Base-by-base conservation (phyloP, 2,888 invertebrate genomes). In the Prenolepis imparis region DNA sequence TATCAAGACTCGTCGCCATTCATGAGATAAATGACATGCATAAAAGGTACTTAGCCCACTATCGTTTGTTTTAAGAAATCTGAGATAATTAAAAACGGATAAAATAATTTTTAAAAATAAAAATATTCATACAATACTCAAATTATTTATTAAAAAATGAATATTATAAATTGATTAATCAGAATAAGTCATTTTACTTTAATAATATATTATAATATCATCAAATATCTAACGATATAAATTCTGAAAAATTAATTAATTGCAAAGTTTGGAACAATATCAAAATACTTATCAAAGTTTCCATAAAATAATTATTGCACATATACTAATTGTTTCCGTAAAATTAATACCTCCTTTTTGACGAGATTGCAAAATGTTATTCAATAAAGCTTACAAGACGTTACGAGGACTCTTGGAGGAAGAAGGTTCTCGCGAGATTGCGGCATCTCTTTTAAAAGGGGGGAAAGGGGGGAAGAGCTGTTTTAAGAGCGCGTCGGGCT, bases 391-490 rank as follows among this genome's bases (percentile, higher is more conserved):
- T 80, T 41, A 68, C 36, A 80, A 61, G 36, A 59, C 44, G 78
- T 78, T 68, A 67, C 67, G 64, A 78, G 59, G 68, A 80, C 59
- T 59, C 78, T 48, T 12, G 59, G 68, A 59, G 59, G 36, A 48
- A 61, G 44, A 48, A 61, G 44, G 44, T 15, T 80, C 59, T 36
- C 41, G 68, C 59, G 21, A 78, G 78, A 68, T 67, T 77, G 44
- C 78, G 81, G 61, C 55, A 64, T 74, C 74, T 55, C 6, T 24
- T 36, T 64, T 74, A 36, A 39, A 24, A 41, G 63, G n/a, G 44
- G 36, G 8, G 4, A 0, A 2, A 1, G 48, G 6, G 48, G 18
- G 48, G 6, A 18, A 48, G 48, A 55, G 73, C 63, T 41, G 32
- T 44, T 74, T 41, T 64, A 82, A 75, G 52, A 28, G 32, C 8